phyloP scores from a whole-genome alignment of 64 coral and sea anemone genomes.

The Montipora efflorescens region DNA sequence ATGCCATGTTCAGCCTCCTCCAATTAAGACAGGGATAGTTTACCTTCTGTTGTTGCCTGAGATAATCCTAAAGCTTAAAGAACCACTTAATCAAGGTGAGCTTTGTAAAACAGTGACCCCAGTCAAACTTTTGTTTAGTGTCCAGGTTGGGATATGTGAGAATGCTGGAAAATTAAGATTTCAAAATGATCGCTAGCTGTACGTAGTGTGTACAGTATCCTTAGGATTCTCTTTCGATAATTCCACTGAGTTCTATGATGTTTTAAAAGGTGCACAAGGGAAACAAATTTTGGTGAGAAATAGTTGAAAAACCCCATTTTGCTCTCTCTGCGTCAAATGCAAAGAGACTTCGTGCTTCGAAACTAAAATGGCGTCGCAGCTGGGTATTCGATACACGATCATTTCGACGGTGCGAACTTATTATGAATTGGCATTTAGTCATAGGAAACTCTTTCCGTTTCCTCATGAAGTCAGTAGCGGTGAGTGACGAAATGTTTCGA shows the following conservation, averaged over 20 bases:
- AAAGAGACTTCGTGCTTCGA: neutral
- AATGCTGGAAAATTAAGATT: neutral
- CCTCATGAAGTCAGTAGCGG: neutral
- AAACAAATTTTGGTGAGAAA: neutral
- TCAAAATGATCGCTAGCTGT: neutral
- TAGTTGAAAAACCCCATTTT: neutral
- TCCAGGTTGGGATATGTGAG: neutral
- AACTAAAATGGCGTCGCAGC: neutral
- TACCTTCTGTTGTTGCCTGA: neutral
- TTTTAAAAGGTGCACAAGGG: too few species aligned
- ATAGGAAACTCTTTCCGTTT: neutral
- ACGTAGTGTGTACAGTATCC: neutral
- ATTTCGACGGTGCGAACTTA: too few species aligned
- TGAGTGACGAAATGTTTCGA: neutral
- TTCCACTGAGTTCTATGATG: too few species aligned
- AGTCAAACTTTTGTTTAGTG: neutral
- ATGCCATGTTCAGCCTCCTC: neutral
- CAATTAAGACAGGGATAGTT: neutral
- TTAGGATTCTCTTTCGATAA: too few species aligned
- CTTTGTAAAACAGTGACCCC: neutral
- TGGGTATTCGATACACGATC: too few species aligned
- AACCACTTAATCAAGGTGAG: constrained; percentile 13
- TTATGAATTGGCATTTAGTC: too few species aligned
- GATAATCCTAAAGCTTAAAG: neutral
- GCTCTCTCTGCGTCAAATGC: neutral